phyloP scores from a whole-genome alignment of 2,797 vertebrate species.

The Poeciliopsis turneri region DNA sequence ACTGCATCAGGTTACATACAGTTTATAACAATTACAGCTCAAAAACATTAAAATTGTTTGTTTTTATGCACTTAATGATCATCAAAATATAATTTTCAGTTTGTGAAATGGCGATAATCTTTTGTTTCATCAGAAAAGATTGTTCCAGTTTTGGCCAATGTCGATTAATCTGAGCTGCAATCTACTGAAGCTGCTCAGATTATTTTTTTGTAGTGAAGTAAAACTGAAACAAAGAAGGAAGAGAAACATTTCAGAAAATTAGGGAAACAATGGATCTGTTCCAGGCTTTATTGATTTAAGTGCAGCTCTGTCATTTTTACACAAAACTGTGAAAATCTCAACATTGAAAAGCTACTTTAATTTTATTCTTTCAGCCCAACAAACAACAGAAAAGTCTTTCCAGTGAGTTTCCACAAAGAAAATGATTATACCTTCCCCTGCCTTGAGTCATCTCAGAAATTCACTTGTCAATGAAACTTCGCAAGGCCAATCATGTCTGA shows the following conservation, averaged over 20 bases:
- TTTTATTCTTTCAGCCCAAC: conserved; percentile 26
- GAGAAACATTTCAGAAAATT: not conserved
- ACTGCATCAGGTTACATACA: not conserved
- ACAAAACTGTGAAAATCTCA: conserved; percentile 28
- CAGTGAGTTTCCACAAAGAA: conserved; percentile 43
- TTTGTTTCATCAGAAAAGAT: not conserved
- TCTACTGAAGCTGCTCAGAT: not conserved
- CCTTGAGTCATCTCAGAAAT: conserved; percentile 48
- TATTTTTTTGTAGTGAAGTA: not conserved
- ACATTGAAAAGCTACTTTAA: conserved; percentile 22
- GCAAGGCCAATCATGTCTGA: conserved; percentile 35
- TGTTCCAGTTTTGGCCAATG: not conserved
- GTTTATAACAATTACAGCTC: not conserved
- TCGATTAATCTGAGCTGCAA: not conserved
- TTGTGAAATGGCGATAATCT: not conserved
- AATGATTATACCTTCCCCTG: conserved; percentile 44
- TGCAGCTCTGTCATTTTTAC: conserved; percentile 26
- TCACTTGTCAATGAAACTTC: conserved; percentile 49
- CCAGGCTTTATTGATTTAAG: conserved; percentile 32
- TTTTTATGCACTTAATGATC: not conserved
- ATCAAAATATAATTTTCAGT: not conserved
- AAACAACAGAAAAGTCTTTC: not conserved
- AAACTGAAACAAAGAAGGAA: not conserved
- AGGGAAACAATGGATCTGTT: not conserved
- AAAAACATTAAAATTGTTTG: not conserved